Base-by-base conservation (phyloP, 2,888 invertebrate species). In the Limenitis camilla region DNA sequence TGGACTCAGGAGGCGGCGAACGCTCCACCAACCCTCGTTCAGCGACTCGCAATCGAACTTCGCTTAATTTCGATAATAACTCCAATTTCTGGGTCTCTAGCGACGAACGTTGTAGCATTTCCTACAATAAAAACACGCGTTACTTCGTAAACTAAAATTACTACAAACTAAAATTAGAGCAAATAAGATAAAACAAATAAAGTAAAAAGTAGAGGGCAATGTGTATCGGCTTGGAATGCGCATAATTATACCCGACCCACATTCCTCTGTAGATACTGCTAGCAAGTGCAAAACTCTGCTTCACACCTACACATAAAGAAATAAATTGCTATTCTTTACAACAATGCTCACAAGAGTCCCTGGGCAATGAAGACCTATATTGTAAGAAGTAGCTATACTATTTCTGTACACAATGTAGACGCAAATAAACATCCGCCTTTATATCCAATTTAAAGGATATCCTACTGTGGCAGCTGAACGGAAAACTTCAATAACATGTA, bases 21-120 rank as follows among this genome's bases (percentile, higher is more conserved):
- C 97, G 88, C 66, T 97, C 95, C 48, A 93, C 73, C 67, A 96
- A 94, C 63, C 98, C 97, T 53, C 95, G 91, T 74, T 98, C 98
- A 46, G 96, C 88, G 33, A 94, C 92, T 62, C 95, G 93, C 56
- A 97, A 87, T 69, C 98, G 96, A 63, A 98, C 90, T 74, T 96
- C 97, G 56, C 97, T 96, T 63, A 99, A 90, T 64, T 98, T 96
- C 38, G 96, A 95, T 87, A 98, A 90, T 61, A 99, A 86, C 80
- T 98, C 98, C 67, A 98, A 82, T 81, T 98, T 97, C 81, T 97
- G 97, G 0, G 97, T 97, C 88, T 98, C 98, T 58, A 98, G 80
- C 4, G 96, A 93, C 19, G 97, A 96, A 50, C 96, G 90, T 49
- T 94, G 93, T 48, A 97, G 84, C 86, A 96, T 91, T 89, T 96